Percentiles rank a stretch among this genome's conserved stretches.
Evolutionary conservation across 2,888 invertebrate genomes (phyloP).

Genomic region (Apamea crenata): DNA sequence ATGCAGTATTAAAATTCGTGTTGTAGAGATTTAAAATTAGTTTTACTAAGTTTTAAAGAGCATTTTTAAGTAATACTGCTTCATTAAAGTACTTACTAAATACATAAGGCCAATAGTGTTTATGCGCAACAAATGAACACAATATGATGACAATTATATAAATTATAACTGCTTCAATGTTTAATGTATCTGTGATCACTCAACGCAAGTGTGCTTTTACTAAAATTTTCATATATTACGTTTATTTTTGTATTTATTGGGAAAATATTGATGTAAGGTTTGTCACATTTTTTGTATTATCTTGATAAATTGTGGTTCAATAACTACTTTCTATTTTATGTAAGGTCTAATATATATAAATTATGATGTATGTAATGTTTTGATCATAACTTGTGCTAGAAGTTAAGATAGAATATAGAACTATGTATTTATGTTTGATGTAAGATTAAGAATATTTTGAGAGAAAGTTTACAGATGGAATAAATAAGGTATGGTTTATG

Average conservation of each 20-base stretch:
- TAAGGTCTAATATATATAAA: constrained; percentile 34
- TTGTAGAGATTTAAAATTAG: constrained; percentile 35
- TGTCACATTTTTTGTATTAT: constrained; percentile 34
- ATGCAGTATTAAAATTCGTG: constrained; percentile 59
- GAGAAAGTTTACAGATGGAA: constrained; percentile 78
- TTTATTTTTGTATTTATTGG: constrained; percentile 72
- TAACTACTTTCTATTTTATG: constrained; percentile 41
- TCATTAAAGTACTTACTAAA: constrained; percentile 31
- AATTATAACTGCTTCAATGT: constrained; percentile 51
- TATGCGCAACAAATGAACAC: constrained; percentile 22
- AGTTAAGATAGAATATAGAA: constrained; percentile 35
- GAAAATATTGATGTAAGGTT: constrained; percentile 57
- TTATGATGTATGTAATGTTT: constrained; percentile 37
- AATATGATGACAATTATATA: not conserved
- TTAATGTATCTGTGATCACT: constrained; percentile 71
- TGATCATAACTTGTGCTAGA: constrained; percentile 67
- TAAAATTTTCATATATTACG: constrained; percentile 58
- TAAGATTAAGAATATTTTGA: constrained; percentile 80
- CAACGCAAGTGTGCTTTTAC: constrained; percentile 66
- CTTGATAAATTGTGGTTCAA: constrained; percentile 31
- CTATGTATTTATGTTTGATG: constrained; percentile 51
- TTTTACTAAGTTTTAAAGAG: constrained; percentile 43
- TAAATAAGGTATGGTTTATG: constrained; percentile 61
- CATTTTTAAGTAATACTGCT: constrained; percentile 45
- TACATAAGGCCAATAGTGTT: constrained; percentile 30